A percentile compares a stretch with the other conserved stretches of the same genome.
Conservation (phyloP, 2,113 vertebrate species). For the Heliornis fulica region DNA sequence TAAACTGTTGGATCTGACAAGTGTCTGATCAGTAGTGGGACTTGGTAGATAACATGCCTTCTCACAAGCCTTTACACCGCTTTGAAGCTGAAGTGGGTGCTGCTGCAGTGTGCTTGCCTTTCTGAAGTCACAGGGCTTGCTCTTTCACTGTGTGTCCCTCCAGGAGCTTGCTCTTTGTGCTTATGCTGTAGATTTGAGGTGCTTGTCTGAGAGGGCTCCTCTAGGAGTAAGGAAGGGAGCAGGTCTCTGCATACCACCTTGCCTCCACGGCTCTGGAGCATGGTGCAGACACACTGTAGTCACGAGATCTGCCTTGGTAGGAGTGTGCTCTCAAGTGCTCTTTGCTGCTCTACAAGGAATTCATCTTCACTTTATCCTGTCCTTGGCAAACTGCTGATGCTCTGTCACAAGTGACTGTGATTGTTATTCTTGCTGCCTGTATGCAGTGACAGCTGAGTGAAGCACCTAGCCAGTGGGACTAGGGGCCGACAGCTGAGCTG, state of each 20-base stretch:
- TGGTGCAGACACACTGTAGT: not conserved
- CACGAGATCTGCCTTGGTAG: not conserved
- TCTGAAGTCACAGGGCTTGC: not conserved
- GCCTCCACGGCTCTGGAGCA: not conserved
- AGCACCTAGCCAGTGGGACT: not conserved
- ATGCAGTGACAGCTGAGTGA: not conserved
- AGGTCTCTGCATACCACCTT: not conserved
- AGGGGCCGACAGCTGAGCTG: not conserved
- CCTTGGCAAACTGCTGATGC: not conserved
- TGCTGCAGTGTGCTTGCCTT: not conserved
- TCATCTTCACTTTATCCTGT: not conserved
- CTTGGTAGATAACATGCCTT: not conserved
- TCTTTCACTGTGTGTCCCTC: not conserved
- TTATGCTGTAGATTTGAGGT: not conserved
- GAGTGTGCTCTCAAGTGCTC: not conserved
- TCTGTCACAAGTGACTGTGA: not conserved
- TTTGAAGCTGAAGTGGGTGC: not conserved
- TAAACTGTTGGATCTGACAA: not conserved
- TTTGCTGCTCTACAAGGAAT: not conserved
- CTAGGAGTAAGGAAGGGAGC: not conserved
- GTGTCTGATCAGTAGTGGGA: not conserved
- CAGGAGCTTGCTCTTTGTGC: not conserved
- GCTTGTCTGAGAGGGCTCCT: not conserved
- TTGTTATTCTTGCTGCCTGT: not conserved
- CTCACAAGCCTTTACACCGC: not conserved